Conservation (phyloP, 2,888 invertebrate species). For the Listrodromus nycthemerus region DNA sequence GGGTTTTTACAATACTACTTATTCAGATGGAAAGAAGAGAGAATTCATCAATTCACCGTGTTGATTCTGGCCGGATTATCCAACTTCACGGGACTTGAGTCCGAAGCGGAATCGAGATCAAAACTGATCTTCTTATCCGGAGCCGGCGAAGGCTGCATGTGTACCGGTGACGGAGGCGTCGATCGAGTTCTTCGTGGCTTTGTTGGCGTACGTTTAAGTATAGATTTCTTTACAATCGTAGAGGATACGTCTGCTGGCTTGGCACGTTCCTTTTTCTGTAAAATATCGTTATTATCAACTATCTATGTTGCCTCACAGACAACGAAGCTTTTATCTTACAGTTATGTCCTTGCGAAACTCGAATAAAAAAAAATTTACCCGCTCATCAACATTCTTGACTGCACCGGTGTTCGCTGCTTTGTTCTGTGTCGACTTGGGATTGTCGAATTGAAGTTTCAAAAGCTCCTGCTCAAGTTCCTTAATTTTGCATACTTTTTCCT, state of each 20-base stretch:
- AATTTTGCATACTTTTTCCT: conserved; percentile 39
- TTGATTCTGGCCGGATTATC: background rate
- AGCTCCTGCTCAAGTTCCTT: conserved; percentile 58
- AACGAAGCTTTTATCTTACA: background rate
- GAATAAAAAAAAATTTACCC: conserved; percentile 25
- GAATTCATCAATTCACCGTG: conserved; percentile 22
- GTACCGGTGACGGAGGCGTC: conserved; percentile 46
- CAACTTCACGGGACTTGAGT: conserved; percentile 54
- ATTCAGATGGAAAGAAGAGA: background rate
- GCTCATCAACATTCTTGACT: conserved; percentile 2
- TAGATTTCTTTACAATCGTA: conserved; percentile 52
- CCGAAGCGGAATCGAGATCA: conserved; percentile 41
- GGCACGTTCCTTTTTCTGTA: conserved; percentile 30
- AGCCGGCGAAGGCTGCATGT: background rate
- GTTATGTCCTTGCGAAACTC: background rate
- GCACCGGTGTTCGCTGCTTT: background rate
- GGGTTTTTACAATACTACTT: background rate
- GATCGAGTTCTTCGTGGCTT: conserved; percentile 46
- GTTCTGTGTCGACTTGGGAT: background rate
- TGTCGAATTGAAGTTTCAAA: conserved; percentile 54
- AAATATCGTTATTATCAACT: background rate
- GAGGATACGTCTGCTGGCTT: conserved; percentile 8
- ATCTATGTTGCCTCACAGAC: background rate
- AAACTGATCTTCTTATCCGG: conserved; percentile 48
- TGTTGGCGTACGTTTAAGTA: conserved; percentile 46